A percentile compares a stretch with the other conserved stretches of the same genome.
Conservation (phyloP, 2,888 invertebrate genomes). For the Drosophila acutilabella region DNA sequence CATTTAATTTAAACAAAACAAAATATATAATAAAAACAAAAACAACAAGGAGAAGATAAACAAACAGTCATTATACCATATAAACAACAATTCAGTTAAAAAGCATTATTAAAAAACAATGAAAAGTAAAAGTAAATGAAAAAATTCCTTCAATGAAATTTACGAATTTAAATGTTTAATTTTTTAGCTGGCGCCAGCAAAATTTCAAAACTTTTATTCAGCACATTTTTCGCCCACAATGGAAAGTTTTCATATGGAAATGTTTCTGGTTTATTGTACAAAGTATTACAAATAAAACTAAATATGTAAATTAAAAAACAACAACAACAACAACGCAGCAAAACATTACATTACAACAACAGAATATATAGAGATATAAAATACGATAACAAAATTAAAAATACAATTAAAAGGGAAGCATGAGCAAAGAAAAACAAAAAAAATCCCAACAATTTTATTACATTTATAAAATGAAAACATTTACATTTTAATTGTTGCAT, state of each 20-base stretch:
- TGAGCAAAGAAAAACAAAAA: slow-evolving; percentile 51
- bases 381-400: slow-evolving; percentile 39
- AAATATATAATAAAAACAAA: slow-evolving; percentile 44
- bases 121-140: slow-evolving; percentile 19
- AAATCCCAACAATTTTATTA: slow-evolving; percentile 81
- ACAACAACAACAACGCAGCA: slow-evolving; percentile 52
- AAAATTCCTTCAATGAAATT: slow-evolving; percentile 80
- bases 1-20: slow-evolving; percentile 74
- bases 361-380: slow-evolving; percentile 31
- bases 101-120: slow-evolving; percentile 43
- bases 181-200: slow-evolving; percentile 45
- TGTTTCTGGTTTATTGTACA: slow-evolving; percentile 78
- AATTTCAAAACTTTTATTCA: slow-evolving; percentile 27
- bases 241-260: slow-evolving; percentile 31
- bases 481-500: slow-evolving; percentile 82
- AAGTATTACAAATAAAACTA: slow-evolving; percentile 78
- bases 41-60: slow-evolving; percentile 65
- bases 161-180: slow-evolving; percentile 75
- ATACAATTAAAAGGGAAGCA: slow-evolving; percentile 43
- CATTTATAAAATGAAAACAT: slow-evolving; percentile 79
- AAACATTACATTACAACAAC: slow-evolving; percentile 39
- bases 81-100: slow-evolving; percentile 66
- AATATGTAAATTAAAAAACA: slow-evolving; percentile 49
- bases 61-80: slow-evolving; percentile 76
- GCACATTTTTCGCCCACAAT: slow-evolving; percentile 16